Base-by-base conservation (phyloP, 2,888 invertebrate genomes). In the Apamea crenata region DNA sequence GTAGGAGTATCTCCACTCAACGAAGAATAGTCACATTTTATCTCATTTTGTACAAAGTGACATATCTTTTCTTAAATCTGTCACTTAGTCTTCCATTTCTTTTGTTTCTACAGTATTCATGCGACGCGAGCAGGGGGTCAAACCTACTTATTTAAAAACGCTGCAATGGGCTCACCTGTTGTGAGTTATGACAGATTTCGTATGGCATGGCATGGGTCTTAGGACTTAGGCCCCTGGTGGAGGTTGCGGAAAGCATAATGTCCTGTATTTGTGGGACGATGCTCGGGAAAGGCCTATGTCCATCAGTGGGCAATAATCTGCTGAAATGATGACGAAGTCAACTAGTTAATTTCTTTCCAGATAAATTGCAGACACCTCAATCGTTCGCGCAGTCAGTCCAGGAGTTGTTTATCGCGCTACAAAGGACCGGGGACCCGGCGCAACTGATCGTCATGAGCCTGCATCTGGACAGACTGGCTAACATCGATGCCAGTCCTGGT, bases 311-410 rank as follows among this genome's bases (percentile, higher is more conserved):
- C 10, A 25, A 18, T 2, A n/a, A 76, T 2, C 25, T 32, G 6
- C 16, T 61, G 25, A 25, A 29, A 2, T 36, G 1, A 29, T 53
- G 44, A 36, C 56, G 0, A 65, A 65, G 21, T 40, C 77, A 83
- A 65, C 61, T 29, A 36, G 25, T 29, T n/a, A 0, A 40, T 50
- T 40, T 61, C 25, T 71, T 81, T 77, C n/a, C 77, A 90, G 99
- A 99, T 93, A 99, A 99, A 96, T 96, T 99, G 81, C 99, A 99
- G 96, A 99, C 99, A 14, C 99, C 99, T 0, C 99, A 99, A 92
- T 99, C 99, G 1, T 99, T 99, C 96, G 98, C 98, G 21, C 98
- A 98, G 94, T 99, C 99, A 47, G 99, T 99, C 0, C 99, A 99
- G 92, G 99, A 99, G 94, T 94, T 99, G 87, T 98, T 99, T 69